Conservation (phyloP, 2,888 invertebrate species). For the Drosophila macrospina region DNA sequence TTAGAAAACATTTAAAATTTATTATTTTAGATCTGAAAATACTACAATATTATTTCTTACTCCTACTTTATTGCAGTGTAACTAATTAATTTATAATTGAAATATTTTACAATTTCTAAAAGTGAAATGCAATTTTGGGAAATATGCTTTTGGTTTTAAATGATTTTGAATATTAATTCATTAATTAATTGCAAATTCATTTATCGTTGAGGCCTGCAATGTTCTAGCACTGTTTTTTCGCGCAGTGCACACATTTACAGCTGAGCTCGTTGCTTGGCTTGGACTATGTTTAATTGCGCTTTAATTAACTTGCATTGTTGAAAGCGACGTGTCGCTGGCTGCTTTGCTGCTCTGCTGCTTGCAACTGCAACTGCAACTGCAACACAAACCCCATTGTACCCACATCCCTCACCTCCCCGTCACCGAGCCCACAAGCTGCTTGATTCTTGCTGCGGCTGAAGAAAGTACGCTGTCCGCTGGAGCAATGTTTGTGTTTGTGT, state of each 20-base stretch:
- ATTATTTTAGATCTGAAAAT: not conserved
- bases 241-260: constrained; percentile 31
- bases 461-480: constrained; percentile 57
- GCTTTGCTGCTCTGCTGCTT: constrained; percentile 10
- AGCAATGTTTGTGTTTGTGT: constrained; percentile 41
- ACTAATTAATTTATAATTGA: too few species aligned
- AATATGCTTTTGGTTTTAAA: too few species aligned
- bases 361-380: constrained; percentile 36
- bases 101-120: not conserved
- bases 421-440: constrained; percentile 1
- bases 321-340: constrained; percentile 62
- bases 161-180: too few species aligned
- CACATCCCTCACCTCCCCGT: not conserved
- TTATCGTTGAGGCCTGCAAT: too few species aligned
- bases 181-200: too few species aligned
- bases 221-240: constrained; percentile 11
- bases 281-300: constrained; percentile 70
- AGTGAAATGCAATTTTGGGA: too few species aligned
- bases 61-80: too few species aligned
- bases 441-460: constrained; percentile 44
- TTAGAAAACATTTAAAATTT: not conserved
- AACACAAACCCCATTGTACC: not conserved
- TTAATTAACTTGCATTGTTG: constrained; percentile 79
- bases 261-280: constrained; percentile 34
- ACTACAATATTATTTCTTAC: not conserved